Conservation (phyloP, 2,888 invertebrate genomes). For the Archips crataeganus region DNA sequence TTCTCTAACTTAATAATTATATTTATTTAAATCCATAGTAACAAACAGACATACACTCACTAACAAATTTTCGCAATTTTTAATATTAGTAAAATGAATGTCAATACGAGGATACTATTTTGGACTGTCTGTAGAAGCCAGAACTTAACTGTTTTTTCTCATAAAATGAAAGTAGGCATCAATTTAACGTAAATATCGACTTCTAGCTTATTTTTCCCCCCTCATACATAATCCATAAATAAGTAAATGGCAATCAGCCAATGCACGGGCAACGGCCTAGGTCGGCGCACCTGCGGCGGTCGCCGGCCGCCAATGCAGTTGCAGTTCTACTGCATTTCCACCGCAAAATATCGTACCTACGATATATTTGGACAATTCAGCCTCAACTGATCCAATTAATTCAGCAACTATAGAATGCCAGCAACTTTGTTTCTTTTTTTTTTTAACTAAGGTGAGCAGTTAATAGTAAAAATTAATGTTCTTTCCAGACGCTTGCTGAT, state of each 20-base stretch:
- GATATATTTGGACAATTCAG: neutral
- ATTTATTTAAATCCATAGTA: too few relatives aligned
- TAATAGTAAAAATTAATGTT: neutral
- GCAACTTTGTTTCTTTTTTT: neutral
- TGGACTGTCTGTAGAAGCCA: too few relatives aligned
- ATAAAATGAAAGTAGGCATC: neutral
- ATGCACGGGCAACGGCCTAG: conserved; percentile 36
- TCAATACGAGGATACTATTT: too few relatives aligned
- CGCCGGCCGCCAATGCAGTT: conserved; percentile 28
- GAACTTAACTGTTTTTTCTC: neutral
- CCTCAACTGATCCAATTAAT: neutral
- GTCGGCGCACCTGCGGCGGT: conserved; percentile 39
- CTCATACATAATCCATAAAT: conserved; percentile 46
- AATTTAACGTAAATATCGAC: neutral
- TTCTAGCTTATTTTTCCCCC: neutral
- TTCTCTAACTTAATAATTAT: too few relatives aligned
- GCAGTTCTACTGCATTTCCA: conserved; percentile 25
- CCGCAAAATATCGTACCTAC: conserved; percentile 24
- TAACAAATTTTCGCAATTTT: too few relatives aligned
- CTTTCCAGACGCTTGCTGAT: neutral
- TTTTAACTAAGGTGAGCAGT: neutral
- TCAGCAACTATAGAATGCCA: neutral
- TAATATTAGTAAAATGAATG: too few relatives aligned
- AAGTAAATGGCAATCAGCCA: conserved; percentile 54
- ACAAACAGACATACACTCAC: too few relatives aligned